A percentile compares a stretch with the other conserved stretches of the same genome.
Conservation (phyloP, 2,113 vertebrate genomes). For the Chaenogobius annularis region DNA sequence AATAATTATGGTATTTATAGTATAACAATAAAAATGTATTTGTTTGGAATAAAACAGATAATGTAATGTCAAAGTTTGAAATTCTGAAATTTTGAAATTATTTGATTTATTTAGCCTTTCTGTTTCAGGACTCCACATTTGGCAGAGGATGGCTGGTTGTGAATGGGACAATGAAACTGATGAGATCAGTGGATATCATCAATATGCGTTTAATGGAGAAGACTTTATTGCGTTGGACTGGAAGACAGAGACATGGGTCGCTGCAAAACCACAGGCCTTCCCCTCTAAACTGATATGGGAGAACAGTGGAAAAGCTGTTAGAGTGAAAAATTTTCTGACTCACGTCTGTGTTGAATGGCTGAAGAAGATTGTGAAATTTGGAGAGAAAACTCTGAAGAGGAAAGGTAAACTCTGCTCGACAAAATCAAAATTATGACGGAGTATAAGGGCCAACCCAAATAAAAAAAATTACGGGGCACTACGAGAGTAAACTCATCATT, state of each 20-base stretch:
- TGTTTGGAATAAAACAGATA: too few species aligned
- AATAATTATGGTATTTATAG: too few species aligned
- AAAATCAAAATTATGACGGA: too few species aligned
- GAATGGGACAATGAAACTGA: conserved; percentile 15
- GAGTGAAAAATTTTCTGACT: neutral
- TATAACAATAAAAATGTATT: too few species aligned
- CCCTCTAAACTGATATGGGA: neutral
- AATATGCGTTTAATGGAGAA: conserved; percentile 6
- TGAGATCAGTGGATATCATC: fast-evolving
- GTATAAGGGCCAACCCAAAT: too few species aligned
- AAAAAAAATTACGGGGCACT: too few species aligned
- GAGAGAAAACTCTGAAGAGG: conserved; percentile 25
- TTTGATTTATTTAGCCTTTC: too few species aligned
- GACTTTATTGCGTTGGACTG: conserved; percentile 51
- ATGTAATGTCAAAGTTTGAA: too few species aligned
- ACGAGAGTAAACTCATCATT: too few species aligned
- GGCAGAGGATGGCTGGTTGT: neutral
- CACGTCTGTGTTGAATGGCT: neutral
- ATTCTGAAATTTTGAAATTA: too few species aligned
- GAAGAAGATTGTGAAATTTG: conserved; percentile 21
- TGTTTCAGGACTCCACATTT: conserved; percentile 18
- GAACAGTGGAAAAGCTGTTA: neutral
- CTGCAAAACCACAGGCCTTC: conserved; percentile 1
- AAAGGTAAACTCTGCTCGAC: too few species aligned
- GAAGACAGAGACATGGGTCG: conserved; percentile 10